phyloP scores from a whole-genome alignment of 2,888 invertebrate genomes.

The Synanthedon tipuliformis region DNA sequence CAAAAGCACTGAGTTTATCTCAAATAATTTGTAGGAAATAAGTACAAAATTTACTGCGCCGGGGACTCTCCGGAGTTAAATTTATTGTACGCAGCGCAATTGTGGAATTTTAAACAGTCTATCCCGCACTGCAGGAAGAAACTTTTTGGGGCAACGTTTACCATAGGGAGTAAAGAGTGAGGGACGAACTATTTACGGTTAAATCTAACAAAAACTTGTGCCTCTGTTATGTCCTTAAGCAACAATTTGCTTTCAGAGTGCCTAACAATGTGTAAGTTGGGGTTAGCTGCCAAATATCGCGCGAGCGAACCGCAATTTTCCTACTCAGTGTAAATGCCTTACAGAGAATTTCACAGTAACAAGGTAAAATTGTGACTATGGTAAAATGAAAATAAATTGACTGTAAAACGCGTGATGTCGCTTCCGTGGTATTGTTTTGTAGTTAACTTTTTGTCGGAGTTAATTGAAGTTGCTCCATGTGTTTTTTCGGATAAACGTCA shows the following conservation, averaged over 20 bases:
- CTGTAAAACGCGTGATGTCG: conserved; percentile 3
- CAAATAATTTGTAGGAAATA: conserved; percentile 56
- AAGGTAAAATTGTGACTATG: background rate
- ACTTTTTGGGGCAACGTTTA: conserved; percentile 7
- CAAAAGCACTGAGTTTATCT: background rate
- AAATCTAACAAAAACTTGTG: conserved; percentile 7
- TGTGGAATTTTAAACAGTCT: conserved; percentile 53
- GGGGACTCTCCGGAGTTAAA: conserved; percentile 36
- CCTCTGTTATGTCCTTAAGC: conserved; percentile 13
- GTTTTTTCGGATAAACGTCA: background rate
- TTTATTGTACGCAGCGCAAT: conserved; percentile 55
- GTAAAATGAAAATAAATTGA: conserved; percentile 14
- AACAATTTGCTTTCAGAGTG: conserved; percentile 21
- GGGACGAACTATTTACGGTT: conserved; percentile 7
- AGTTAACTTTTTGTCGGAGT: conserved; percentile 1
- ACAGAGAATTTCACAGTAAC: background rate
- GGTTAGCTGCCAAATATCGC: conserved; percentile 4
- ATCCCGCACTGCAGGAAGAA: conserved; percentile 34
- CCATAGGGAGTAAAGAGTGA: conserved; percentile 1
- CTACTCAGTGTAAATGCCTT: conserved; percentile 3
- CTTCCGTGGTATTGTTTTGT: conserved; percentile 3
- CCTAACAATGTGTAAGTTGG: conserved; percentile 15
- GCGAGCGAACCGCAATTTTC: conserved; percentile 12
- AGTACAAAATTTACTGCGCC: conserved; percentile 45
- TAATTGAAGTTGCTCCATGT: background rate